phyloP scores from a whole-genome alignment of 2,113 vertebrate species.

The Platichthys flesus region DNA sequence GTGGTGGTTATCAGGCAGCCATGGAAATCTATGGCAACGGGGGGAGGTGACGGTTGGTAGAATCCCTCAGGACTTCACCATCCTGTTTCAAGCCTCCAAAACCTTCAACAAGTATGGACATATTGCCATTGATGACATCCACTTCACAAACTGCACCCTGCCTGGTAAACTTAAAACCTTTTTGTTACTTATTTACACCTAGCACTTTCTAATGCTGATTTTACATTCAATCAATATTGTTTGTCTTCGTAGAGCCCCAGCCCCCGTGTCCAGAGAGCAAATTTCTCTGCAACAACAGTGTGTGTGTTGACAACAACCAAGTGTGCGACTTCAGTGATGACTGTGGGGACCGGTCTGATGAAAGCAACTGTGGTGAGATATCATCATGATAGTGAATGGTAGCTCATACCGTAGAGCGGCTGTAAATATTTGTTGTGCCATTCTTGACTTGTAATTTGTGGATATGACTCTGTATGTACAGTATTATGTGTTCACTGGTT shows the following conservation, averaged over 20 bases:
- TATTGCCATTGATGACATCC: conserved; percentile 78
- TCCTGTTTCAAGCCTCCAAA: conserved; percentile 77
- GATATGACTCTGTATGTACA: background rate
- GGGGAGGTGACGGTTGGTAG: conserved; percentile 69
- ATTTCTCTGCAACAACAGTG: conserved; percentile 77
- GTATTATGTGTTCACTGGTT: background rate
- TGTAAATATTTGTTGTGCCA: too few species aligned
- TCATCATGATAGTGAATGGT: background rate
- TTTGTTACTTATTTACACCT: rapidly evolving
- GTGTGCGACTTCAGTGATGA: conserved; percentile 84
- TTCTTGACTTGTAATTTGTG: background rate
- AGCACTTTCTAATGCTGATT: background rate
- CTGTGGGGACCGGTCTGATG: conserved; percentile 82
- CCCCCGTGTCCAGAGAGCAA: conserved; percentile 63
- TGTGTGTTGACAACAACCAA: conserved; percentile 73
- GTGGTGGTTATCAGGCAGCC: conserved; percentile 74
- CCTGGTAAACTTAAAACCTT: conserved; percentile 61
- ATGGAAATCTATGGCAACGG: conserved; percentile 66
- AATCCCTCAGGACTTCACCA: conserved; percentile 68
- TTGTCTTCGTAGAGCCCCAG: conserved; percentile 66
- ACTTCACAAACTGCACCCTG: conserved; percentile 75
- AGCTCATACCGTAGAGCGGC: too few species aligned
- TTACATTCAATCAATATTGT: background rate
- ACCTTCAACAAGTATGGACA: conserved; percentile 68
- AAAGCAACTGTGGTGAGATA: conserved; percentile 77